Evolutionary conservation across 2,797 vertebrate species (phyloP), one percentile per base, ranked within the genome.

Genomic region (Iguana delicatissima): DNA sequence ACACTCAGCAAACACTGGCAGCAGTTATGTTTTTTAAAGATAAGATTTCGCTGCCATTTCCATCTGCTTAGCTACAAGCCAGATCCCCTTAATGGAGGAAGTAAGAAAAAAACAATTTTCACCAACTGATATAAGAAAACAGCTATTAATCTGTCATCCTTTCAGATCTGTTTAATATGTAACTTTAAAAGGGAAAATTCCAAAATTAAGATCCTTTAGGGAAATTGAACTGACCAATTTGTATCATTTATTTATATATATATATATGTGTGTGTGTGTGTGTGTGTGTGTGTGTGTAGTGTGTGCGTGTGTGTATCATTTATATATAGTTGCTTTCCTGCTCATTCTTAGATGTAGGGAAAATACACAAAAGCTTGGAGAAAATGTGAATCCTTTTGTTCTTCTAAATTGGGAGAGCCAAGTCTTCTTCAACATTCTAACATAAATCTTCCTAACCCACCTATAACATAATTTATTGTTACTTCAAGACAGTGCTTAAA

Each of bases 121-220:
- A 6, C 69, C 62, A 32, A 32, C 83, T 57, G 69, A 16, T 64
- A 38, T 38, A 64, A 73, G 18, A 20, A 35, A 67, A 67, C 55
- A 29, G 74, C 69, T 50, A 94, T 77, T 38, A 89, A 76, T 93
- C 81, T 90, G 77, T 93, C 90, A 92, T 94, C 55, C 52, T 67
- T 72, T 90, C 84, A 69, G 4, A 52, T 26, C 89, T 16, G 67
- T 90, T 18, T 69, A 90, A 90, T 35, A 67, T 89, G 83, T 38
- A 64, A 57, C 38, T 79, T 89, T 90, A 67, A 10, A 93, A 93
- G 91, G 83, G 67, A 93, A 50, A 94, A 94, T 83, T 84, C 0
- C 89, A 74, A 90, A 94, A 89, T 59, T 91, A 90, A 90, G 12
- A 83, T 80, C 57, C 52, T 91, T 89, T 73, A 79, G 88, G 92